These are phyloP conservation scores for Macaria notata DNA, from an alignment of 2,888 invertebrate species.

Conservation along the genomic window DNA sequence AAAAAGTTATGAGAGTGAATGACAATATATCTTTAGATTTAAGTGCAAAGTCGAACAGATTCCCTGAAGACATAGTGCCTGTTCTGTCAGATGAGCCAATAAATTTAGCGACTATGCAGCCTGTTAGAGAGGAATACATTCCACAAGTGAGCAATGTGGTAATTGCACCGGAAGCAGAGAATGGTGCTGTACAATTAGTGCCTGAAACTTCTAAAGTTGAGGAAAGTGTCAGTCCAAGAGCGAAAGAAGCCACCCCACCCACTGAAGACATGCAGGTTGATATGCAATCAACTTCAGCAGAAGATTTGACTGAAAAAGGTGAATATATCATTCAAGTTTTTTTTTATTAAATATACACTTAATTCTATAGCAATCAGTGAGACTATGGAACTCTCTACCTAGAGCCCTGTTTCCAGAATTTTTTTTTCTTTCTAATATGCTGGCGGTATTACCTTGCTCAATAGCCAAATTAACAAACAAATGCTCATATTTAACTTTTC, in stretches of 20 bases:
- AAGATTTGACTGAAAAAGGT: constrained; percentile 73
- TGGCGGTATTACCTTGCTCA: too few relatives aligned
- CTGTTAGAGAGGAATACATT: constrained; percentile 64
- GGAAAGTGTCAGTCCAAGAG: constrained; percentile 48
- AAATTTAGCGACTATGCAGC: constrained; percentile 69
- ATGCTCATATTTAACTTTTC: too few relatives aligned
- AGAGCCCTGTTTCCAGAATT: too few relatives aligned
- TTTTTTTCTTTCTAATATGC: too few relatives aligned
- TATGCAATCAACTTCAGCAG: constrained; percentile 61
- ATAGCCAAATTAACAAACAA: too few relatives aligned
- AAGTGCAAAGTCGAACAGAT: constrained; percentile 65
- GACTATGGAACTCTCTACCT: too few relatives aligned
- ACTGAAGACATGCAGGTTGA: constrained; percentile 76
- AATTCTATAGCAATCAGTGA: too few relatives aligned
- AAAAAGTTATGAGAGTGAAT: constrained; percentile 55
- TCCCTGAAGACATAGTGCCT: constrained; percentile 56
- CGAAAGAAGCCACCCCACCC: constrained; percentile 39
- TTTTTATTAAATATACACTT: too few relatives aligned
- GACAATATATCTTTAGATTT: constrained; percentile 70
- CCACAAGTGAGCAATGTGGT: constrained; percentile 48
- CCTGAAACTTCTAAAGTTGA: constrained; percentile 47
- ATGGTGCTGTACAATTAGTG: constrained; percentile 49
- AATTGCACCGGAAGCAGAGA: constrained; percentile 49
- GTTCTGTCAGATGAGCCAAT: constrained; percentile 69
- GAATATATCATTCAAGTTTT: constrained; percentile 45